These are phyloP conservation scores for Cavia aperea DNA, from an alignment of 2,113 vertebrate species.

Conservation along the genomic window DNA sequence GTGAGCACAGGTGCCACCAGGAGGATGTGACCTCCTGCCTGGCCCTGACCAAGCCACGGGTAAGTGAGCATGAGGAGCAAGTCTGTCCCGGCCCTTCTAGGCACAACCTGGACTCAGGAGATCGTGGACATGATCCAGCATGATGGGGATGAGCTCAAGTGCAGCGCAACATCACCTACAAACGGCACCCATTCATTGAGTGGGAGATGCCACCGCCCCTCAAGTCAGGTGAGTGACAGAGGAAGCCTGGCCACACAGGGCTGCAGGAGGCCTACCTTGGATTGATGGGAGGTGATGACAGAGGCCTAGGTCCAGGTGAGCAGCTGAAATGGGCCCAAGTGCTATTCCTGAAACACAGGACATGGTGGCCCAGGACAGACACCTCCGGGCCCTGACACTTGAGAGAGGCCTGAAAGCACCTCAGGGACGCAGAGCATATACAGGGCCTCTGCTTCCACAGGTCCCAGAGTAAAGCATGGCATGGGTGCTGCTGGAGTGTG, in stretches of 20 bases:
- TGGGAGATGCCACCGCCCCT: constrained; percentile 39
- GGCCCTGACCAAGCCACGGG: neutral
- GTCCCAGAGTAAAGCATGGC: neutral
- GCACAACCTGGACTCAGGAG: constrained; percentile 62
- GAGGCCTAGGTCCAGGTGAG: neutral
- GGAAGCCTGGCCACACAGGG: neutral
- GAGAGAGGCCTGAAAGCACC: no score
- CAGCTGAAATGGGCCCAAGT: neutral
- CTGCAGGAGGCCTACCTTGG: neutral
- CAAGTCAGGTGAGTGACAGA: constrained; percentile 61
- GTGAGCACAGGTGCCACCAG: neutral
- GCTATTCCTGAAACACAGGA: neutral
- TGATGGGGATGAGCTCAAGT: constrained; percentile 71
- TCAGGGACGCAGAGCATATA: no score
- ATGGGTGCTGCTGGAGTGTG: neutral
- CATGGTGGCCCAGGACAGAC: neutral
- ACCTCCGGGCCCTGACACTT: no score
- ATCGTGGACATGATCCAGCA: constrained; percentile 79
- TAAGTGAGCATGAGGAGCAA: neutral
- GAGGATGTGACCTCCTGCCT: neutral
- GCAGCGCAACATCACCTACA: constrained; percentile 67
- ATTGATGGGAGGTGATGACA: neutral
- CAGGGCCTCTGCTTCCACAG: no score
- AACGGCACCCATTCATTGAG: constrained; percentile 76
- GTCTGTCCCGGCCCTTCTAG: neutral